Conservation (phyloP, 2,888 invertebrate genomes). For the Dynastes maya region DNA sequence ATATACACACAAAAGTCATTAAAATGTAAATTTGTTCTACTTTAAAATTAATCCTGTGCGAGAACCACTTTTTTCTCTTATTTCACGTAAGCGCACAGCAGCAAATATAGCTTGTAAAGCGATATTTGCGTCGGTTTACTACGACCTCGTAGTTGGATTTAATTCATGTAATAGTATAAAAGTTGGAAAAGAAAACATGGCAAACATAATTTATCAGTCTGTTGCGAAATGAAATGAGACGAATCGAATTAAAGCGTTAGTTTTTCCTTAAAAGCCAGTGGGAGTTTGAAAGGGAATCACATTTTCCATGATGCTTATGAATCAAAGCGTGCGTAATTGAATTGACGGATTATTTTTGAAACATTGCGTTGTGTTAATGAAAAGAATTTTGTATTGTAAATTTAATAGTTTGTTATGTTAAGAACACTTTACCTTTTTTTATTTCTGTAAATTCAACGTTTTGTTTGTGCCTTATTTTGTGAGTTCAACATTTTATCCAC, state of each 20-base stretch:
- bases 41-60: slow-evolving; percentile 31
- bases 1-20: slow-evolving; percentile 40
- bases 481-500: too few relatives aligned
- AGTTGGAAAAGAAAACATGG: slow-evolving; percentile 2
- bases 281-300: too few relatives aligned
- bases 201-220: not conserved
- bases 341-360: too few relatives aligned
- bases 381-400: not conserved
- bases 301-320: too few relatives aligned
- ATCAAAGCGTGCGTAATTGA: too few relatives aligned
- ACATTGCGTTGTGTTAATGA: too few relatives aligned
- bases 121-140: slow-evolving; percentile 13
- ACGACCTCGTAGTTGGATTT: slow-evolving; percentile 1
- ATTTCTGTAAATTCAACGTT: too few relatives aligned
- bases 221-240: not conserved
- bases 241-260: slow-evolving; percentile 4
- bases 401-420: not conserved
- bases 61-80: slow-evolving; percentile 17
- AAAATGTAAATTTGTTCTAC: slow-evolving; percentile 39
- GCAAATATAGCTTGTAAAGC: not conserved
- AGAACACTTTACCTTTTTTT: too few relatives aligned
- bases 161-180: not conserved
- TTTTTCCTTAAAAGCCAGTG: not conserved
- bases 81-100: not conserved
- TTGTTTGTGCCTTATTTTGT: too few relatives aligned